Evolutionary conservation across 2,113 vertebrate genomes (phyloP).

Genomic region (Podiceps cristatus): DNA sequence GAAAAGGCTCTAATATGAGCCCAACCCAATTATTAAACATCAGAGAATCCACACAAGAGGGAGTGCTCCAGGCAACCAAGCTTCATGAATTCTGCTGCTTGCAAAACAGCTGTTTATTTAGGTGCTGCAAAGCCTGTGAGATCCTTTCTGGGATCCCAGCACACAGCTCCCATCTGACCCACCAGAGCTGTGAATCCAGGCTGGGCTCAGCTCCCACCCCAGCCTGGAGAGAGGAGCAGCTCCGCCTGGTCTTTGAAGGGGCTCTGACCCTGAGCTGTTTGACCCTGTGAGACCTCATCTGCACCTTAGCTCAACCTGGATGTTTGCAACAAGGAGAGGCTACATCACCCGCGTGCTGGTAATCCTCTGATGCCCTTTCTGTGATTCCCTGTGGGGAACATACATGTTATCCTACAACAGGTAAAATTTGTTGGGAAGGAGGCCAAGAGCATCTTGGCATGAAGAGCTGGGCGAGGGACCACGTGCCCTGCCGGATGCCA

Average conservation of each 20-base stretch:
- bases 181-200: background rate
- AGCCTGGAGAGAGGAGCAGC: background rate
- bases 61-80: conserved; percentile 27
- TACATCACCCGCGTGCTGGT: background rate
- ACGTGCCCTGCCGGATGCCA: rapidly evolving
- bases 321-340: background rate
- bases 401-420: rapidly evolving
- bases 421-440: background rate
- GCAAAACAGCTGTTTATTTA: conserved; percentile 41
- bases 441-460: background rate
- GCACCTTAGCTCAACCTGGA: background rate
- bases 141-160: background rate
- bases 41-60: conserved; percentile 70
- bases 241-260: background rate
- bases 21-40: conserved; percentile 70
- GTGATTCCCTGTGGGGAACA: background rate
- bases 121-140: conserved; percentile 18
- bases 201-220: background rate
- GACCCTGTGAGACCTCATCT: background rate
- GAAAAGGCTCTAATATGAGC: conserved; percentile 61
- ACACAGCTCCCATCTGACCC: background rate
- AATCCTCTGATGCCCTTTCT: background rate
- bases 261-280: background rate
- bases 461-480: background rate
- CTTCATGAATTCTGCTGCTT: conserved; percentile 57